phyloP scores from a whole-genome alignment of 2,797 vertebrate genomes.

The Echiichthys vipera region DNA sequence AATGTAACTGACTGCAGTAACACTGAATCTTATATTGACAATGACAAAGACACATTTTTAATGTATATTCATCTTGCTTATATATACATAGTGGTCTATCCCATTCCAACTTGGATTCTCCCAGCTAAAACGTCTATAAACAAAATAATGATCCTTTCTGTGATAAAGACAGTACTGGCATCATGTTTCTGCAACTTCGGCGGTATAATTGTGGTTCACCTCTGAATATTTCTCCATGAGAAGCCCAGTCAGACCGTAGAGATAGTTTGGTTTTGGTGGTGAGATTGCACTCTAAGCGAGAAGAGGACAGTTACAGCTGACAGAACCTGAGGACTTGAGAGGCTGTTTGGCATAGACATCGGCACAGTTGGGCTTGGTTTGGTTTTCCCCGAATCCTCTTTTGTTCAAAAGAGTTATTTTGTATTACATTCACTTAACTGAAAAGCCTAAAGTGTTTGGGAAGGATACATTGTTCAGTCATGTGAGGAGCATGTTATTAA shows the following conservation, averaged over 20 bases:
- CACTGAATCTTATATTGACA: too few relatives aligned
- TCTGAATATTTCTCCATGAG: conserved; percentile 8
- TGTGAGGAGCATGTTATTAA: too few relatives aligned
- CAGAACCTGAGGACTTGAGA: conserved; percentile 24
- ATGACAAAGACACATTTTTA: neutral
- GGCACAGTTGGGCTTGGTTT: neutral
- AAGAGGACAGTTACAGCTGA: conserved; percentile 14
- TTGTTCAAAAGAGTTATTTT: too few relatives aligned
- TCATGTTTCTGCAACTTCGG: neutral
- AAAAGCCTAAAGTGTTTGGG: neutral
- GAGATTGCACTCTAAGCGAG: conserved; percentile 10
- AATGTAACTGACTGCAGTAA: too few relatives aligned
- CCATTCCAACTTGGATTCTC: conserved; percentile 6
- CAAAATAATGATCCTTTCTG: neutral
- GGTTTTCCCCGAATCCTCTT: conserved; percentile 17
- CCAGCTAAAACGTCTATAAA: neutral
- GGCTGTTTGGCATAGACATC: conserved; percentile 18
- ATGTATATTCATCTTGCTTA: too few relatives aligned
- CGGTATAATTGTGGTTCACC: neutral
- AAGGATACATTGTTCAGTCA: neutral
- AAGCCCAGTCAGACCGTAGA: neutral
- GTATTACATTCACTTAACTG: neutral
- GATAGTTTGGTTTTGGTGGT: conserved; percentile 32
- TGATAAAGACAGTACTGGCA: neutral
- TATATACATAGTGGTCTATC: neutral